Base-by-base conservation (phyloP, 2,113 vertebrate genomes). In the Chrysochloris asiatica region DNA sequence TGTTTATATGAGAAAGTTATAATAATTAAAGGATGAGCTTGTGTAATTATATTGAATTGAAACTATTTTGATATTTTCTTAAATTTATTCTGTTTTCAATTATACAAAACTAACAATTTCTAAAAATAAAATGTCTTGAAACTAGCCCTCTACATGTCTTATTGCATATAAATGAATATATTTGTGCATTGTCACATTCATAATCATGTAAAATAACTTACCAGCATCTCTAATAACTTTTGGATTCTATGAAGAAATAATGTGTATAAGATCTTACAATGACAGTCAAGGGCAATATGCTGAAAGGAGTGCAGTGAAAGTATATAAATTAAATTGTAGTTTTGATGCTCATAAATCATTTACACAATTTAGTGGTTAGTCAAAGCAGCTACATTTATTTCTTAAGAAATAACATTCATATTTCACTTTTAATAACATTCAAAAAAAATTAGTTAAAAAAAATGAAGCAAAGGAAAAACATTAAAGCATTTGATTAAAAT, bases 401-500 rank as follows among this genome's bases (percentile, higher is more conserved):
- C 50, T 54, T 67, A 11, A 94, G 86, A 93, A 95, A 94, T 61
- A 89, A 67, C 28, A 91, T 45, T 48, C 63, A 90, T 43, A 89
- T 33, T 22, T 50, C n/a, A 83, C 95, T 90, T 94, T 95, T 87
- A 93, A 84, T 92, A 14, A 30, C 54, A 12, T 30, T 33, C 30
- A 63, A 63, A 63, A 36, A 67, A 13, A 67, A 2, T 90, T 33
- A 4, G 24, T 5, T 8, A 22, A 12, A 22, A 67, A 52, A 93
- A 95, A 65, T 87, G 28, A 94, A 94, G 85, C 21, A 91, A 54
- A 76, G 33, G 4, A 73, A 88, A 83, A 78, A 5, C 50, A 14
- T 80, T 92, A 48, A 94, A 93, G 94, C 43, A 88, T 83, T 9
- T 91, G 87, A 89, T 73, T 90, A 82, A 95, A 79, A 92, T 92